Conservation (phyloP, 2,113 vertebrate species). For the Python bivittatus region DNA sequence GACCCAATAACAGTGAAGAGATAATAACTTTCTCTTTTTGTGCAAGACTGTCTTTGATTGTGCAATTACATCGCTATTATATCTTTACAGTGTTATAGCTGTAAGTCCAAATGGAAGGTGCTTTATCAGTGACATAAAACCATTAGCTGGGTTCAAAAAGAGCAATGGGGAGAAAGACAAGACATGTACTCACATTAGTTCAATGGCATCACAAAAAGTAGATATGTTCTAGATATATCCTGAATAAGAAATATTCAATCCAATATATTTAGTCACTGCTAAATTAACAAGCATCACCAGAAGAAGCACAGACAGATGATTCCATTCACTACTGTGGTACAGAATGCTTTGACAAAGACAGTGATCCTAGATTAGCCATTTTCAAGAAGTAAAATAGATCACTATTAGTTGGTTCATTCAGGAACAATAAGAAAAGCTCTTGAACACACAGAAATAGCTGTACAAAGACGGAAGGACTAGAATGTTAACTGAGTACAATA, state of each 20-base stretch:
- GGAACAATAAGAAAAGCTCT: background rate
- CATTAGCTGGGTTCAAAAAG: background rate
- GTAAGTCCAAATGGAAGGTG: background rate
- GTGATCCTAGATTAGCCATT: rapidly evolving
- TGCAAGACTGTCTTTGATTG: background rate
- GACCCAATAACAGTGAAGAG: background rate
- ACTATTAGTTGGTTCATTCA: background rate
- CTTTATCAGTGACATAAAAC: rapidly evolving
- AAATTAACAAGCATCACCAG: background rate
- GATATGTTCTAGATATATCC: background rate
- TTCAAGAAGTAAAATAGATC: background rate
- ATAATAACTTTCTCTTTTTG: background rate
- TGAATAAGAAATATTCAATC: background rate
- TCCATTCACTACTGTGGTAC: rapidly evolving
- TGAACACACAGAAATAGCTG: background rate
- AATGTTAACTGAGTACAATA: background rate
- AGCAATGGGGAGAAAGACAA: background rate
- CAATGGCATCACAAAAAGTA: background rate
- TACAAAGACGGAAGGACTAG: background rate
- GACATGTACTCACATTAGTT: background rate
- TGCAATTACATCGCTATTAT: background rate
- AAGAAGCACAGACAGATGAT: background rate
- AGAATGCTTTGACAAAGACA: background rate
- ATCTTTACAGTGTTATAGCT: background rate
- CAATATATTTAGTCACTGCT: background rate